Conservation (phyloP, 2,797 vertebrate species). For the Thaleichthys pacificus region DNA sequence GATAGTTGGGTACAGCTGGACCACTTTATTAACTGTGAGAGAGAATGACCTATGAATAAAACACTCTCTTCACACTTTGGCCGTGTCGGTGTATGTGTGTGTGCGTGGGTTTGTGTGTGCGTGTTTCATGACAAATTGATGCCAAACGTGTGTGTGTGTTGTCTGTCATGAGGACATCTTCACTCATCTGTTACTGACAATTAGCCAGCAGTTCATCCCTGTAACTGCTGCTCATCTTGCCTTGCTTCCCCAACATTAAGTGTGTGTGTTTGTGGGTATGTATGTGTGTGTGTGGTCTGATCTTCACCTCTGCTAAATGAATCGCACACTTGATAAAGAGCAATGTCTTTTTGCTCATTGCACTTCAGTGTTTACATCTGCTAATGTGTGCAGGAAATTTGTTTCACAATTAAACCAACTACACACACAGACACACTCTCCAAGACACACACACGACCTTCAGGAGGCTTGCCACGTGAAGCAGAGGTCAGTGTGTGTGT, state of each 20-base stretch:
- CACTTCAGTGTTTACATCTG: constrained; percentile 14
- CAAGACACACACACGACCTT: not conserved
- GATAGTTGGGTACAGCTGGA: constrained; percentile 1
- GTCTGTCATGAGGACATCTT: constrained; percentile 15
- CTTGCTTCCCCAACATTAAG: constrained; percentile 21
- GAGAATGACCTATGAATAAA: constrained; percentile 7
- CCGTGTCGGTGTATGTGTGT: not conserved
- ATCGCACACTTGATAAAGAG: constrained; percentile 26
- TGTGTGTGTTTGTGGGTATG: not conserved
- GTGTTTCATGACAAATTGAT: not conserved
- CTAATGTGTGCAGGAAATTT: constrained; percentile 10
- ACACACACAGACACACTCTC: not conserved
- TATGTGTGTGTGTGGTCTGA: not conserved
- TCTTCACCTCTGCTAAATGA: constrained; percentile 23
- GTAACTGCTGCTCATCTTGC: constrained; percentile 18
- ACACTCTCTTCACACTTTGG: not conserved
- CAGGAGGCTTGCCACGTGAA: not conserved
- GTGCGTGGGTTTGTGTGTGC: not conserved
- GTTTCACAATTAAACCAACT: constrained; percentile 2
- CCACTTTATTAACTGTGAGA: not conserved
- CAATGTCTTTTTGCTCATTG: constrained; percentile 16
- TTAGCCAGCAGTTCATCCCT: constrained; percentile 8
- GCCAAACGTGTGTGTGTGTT: constrained; percentile 12
- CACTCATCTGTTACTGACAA: constrained; percentile 19
- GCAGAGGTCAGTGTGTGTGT: not conserved